Percentiles rank a stretch among this genome's conserved stretches.
These are phyloP conservation scores for Cepaea nemoralis DNA, from an alignment of 1,140 invertebrate genomes.

Conservation along the genomic window DNA sequence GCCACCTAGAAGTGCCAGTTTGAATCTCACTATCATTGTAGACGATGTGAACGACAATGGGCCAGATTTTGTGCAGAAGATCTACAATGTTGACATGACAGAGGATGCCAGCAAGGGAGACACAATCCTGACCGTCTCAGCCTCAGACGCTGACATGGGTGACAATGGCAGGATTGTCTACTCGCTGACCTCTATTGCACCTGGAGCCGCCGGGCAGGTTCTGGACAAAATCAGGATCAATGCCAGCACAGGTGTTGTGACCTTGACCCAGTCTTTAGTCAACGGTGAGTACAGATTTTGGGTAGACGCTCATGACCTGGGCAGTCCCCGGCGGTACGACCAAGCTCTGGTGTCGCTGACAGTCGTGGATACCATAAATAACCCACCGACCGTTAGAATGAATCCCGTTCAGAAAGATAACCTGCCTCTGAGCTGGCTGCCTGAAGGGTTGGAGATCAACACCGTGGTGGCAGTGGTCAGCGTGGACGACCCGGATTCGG, in stretches of 20 bases:
- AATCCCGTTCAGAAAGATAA: constrained; percentile 58
- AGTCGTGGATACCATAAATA: constrained; percentile 92
- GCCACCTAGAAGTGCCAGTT: constrained; percentile 88
- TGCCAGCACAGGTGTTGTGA: constrained; percentile 31
- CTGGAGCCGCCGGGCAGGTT: constrained; percentile 20
- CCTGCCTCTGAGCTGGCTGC: constrained; percentile 49
- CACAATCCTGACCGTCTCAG: constrained; percentile 77
- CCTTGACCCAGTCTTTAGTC: constrained; percentile 21
- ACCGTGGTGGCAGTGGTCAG: constrained; percentile 59
- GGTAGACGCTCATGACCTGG: constrained; percentile 72
- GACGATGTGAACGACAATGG: constrained; percentile 92
- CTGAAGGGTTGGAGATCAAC: constrained; percentile 53
- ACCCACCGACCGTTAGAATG: constrained; percentile 85
- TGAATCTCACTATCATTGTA: constrained; percentile 80
- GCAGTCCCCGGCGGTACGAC: constrained; percentile 71
- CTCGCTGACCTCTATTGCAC: constrained; percentile 58
- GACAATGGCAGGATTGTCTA: constrained; percentile 89
- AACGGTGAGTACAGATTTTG: constrained; percentile 70
- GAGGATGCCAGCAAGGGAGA: constrained; percentile 56
- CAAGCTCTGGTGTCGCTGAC: constrained; percentile 77
- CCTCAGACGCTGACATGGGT: constrained; percentile 89
- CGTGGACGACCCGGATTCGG: constrained; percentile 58
- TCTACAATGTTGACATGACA: constrained; percentile 82
- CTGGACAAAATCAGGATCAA: constrained; percentile 34
- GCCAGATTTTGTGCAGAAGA: constrained; percentile 82